Conservation (phyloP, 2,797 vertebrate genomes). For the Staurois parvus region DNA sequence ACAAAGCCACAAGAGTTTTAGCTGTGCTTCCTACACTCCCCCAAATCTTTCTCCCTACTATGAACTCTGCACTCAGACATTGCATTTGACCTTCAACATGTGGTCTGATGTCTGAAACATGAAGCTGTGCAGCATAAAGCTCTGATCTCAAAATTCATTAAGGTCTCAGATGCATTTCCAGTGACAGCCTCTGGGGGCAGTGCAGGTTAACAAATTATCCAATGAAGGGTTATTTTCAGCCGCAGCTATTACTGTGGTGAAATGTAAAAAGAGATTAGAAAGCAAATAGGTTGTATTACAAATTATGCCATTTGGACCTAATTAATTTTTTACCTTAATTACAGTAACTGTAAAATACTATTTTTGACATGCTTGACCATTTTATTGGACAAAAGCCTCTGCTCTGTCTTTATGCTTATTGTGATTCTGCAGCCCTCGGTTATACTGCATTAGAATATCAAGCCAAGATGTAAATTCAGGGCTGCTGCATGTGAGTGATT, state of each 20-base stretch:
- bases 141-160: conserved; percentile 36
- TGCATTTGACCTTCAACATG: conserved; percentile 29
- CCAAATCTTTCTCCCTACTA: conserved; percentile 11
- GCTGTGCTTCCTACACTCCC: conserved; percentile 13
- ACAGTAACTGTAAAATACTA: not conserved
- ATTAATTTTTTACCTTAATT: not conserved
- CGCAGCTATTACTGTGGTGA: conserved; percentile 17
- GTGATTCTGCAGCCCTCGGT: not conserved
- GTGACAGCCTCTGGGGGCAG: conserved; percentile 65
- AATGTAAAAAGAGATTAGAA: not conserved
- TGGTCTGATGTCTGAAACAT: conserved; percentile 24
- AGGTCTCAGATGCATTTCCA: conserved; percentile 38
- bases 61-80: conserved; percentile 27
- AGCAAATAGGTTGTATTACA: not conserved
- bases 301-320: not conserved
- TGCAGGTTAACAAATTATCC: conserved; percentile 70
- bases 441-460: not conserved
- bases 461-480: not conserved
- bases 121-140: conserved; percentile 28
- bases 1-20: conserved; percentile 17
- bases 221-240: not conserved
- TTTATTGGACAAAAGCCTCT: not conserved
- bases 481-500: not conserved
- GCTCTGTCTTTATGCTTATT: not conserved
- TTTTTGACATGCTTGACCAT: not conserved